Base-by-base conservation (phyloP, 2,797 vertebrate species). In the Myotis findleyi region DNA sequence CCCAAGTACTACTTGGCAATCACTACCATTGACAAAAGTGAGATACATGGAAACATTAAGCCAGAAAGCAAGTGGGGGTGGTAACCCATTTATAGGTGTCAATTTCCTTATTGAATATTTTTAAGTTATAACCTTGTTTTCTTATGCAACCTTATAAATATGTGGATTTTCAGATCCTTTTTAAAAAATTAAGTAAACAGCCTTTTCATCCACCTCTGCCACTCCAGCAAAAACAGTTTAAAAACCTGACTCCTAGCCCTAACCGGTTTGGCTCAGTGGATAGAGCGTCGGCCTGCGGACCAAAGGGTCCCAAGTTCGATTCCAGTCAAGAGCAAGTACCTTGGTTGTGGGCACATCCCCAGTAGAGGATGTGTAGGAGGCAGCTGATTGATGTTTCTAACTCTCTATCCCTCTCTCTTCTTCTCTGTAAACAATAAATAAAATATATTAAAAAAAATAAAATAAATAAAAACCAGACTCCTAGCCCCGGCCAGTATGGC, bases 61-160 rank as follows among this genome's bases (percentile, higher is more conserved):
- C 27, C 72, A 47, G 44, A 36, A 89, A 86, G 25, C 69, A 71
- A 27, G 13, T 4, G 5, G 30, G 14, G 44, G 9, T 55, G 51
- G 23, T 36, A 30, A 57, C 9, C 36, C 44, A 16, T 36, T 79
- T 76, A 0, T 72, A 88, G 64, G 23, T 49, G 23, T 73, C 23
- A 71, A 51, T 91, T 73, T 55, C 36, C 59, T 89, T 72, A 82
- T 5, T 76, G 47, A 89, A 36, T 89, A 77, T 77, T 88, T 76
- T 81, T 16, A 91, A 86, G 38, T 82, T 72, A 57, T 57, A 92
- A 64, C 4, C 41, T 77, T 73, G 30, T 55, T 76, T 88, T 88
- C 44, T 44, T 85, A 62, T 25, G 59, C 51, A 89, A 68, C 8
- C 38, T 64, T 91, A 72, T 57, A 57, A 86, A 55, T 86, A 92